Evolutionary conservation across 2,113 vertebrate genomes (phyloP).

Genomic region (Tetrax tetrax): DNA sequence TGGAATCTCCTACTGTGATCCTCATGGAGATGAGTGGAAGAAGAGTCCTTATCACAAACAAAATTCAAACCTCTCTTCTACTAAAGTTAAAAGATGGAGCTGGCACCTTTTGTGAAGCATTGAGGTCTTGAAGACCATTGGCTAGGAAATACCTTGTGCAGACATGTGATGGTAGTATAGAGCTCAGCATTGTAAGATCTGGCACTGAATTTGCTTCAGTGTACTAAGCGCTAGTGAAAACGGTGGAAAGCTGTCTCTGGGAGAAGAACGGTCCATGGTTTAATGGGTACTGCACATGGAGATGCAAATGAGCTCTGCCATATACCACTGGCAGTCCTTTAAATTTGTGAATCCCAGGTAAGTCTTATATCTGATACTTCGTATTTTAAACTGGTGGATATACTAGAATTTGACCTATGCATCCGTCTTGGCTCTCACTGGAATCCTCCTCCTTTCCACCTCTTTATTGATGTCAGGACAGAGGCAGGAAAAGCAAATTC

Average conservation of each 20-base stretch:
- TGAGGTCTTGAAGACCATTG: background rate
- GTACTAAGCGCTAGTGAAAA: background rate
- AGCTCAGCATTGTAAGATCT: background rate
- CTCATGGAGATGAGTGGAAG: background rate
- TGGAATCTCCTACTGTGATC: background rate
- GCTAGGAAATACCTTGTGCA: background rate
- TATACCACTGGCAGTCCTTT: background rate
- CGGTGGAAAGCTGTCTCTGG: background rate
- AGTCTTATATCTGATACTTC: background rate
- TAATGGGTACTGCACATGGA: background rate
- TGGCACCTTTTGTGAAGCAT: background rate
- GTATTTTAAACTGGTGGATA: background rate
- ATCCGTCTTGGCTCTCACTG: background rate
- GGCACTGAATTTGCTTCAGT: background rate
- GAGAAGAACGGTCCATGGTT: background rate
- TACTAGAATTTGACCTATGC: background rate
- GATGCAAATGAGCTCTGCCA: background rate
- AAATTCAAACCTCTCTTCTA: background rate
- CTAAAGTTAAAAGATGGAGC: background rate
- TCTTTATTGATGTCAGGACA: background rate
- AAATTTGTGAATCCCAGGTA: background rate
- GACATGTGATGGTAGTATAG: background rate
- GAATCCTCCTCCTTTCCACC: background rate
- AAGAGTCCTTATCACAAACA: background rate
- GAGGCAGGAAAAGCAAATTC: background rate